Evolutionary conservation across 2,797 vertebrate species (phyloP), one percentile per base, ranked within the genome.

Genomic region (Melanotaenia trifasciata): DNA sequence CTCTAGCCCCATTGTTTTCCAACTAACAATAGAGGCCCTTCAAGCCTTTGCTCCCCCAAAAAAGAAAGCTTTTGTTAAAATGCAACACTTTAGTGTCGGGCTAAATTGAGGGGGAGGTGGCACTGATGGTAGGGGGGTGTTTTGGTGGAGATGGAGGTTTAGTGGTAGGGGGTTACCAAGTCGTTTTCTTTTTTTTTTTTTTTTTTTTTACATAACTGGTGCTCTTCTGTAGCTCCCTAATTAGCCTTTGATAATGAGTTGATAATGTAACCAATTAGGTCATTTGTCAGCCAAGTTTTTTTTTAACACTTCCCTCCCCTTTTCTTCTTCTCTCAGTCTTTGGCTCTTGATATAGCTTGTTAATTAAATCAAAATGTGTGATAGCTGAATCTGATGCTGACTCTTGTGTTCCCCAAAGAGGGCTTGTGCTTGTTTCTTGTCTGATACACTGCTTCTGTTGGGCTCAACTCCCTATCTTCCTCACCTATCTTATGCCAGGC

Each of bases 241-340:
- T 95, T 95, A 96, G 94, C 86, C 90, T 94, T 94, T 96, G 93
- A 95, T 96, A 92, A 93, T 86, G 89, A 90, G 89, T 92, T 92
- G 89, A 94, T 94, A 92, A 93, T 94, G 95, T 93, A 94, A 94
- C 92, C 94, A 93, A 93, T 95, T 94, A 95, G 93, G 87, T 95
- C 91, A 94, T 87, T 95, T 90, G 87, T 91, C 85, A 93, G 76
- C 83, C 81, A 90, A 80, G 58, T 57, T 16, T 74, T 77, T 72
- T 74, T 60, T 36, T 59, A 40, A 24, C 20, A 14, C 58, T 61
- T 36, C 65, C 73, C 70, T 50, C 74, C 65, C 18, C 18, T 50
- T 45, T 45, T 77, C 58, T 26, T 68, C 51, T 4, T 64, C 70
- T 33, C 22, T 57, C 63, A 45, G 40, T 81, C 47, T 73, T 71